phyloP scores from a whole-genome alignment of 1,140 invertebrate species.

The Calosoma granatense region DNA sequence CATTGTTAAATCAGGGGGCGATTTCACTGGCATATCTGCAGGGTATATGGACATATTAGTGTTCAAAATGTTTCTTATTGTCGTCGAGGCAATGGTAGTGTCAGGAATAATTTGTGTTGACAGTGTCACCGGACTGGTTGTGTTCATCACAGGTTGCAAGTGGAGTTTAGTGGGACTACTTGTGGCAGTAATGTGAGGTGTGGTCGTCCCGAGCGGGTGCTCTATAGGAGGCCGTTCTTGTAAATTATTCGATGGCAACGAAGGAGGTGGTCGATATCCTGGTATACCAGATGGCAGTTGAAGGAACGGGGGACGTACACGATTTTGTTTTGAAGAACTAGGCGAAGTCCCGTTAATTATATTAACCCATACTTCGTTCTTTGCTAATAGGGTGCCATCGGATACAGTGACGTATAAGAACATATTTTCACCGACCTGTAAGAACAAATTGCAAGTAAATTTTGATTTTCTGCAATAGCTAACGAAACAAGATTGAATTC shows the following conservation, averaged over 20 bases:
- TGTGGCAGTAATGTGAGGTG: slow-evolving; percentile 9
- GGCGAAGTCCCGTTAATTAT: slow-evolving; percentile 37
- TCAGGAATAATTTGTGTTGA: not conserved
- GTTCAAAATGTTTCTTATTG: slow-evolving; percentile 21
- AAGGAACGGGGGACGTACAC: slow-evolving; percentile 21
- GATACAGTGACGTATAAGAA: slow-evolving; percentile 59
- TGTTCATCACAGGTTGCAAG: not conserved
- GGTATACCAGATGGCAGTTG: slow-evolving; percentile 26
- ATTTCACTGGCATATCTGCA: slow-evolving; percentile 31
- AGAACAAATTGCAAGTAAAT: slow-evolving; percentile 11
- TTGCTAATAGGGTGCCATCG: slow-evolving; percentile 53
- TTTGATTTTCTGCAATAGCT: too few relatives aligned
- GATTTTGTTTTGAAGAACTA: slow-evolving; percentile 27
- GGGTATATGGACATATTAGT: slow-evolving; percentile 21
- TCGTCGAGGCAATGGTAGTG: slow-evolving; percentile 9
- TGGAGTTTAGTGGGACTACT: slow-evolving; percentile 12
- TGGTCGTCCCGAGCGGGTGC: not conserved
- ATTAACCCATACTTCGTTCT: slow-evolving; percentile 60
- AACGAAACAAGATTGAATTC: too few relatives aligned
- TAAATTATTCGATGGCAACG: slow-evolving; percentile 11
- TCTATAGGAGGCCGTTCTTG: slow-evolving; percentile 11
- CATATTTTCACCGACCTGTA: slow-evolving; percentile 55
- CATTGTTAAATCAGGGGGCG: slow-evolving; percentile 36
- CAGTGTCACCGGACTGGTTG: not conserved
- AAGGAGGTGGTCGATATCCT: slow-evolving; percentile 18